Evolutionary conservation across 2,888 invertebrate genomes (phyloP).

Genomic region (Diachrysia chrysitis): DNA sequence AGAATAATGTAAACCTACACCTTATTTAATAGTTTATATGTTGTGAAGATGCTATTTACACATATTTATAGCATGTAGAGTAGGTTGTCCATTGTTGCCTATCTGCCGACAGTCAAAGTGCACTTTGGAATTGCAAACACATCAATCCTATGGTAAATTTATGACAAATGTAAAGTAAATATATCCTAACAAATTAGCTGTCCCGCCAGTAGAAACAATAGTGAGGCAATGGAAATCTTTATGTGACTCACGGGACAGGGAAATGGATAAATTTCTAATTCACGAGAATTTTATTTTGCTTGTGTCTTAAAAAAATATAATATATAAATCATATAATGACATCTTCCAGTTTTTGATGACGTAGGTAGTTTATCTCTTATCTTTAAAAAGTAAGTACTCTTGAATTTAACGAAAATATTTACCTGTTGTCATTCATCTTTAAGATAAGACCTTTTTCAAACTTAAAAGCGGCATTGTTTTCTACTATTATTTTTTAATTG

Average conservation of each 20-base stretch:
- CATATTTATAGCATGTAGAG: slow-evolving; percentile 5
- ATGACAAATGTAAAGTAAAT: background rate
- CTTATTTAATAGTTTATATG: slow-evolving; percentile 15
- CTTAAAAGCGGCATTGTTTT: background rate
- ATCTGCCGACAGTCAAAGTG: background rate
- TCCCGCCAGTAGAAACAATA: too few relatives aligned
- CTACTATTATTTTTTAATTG: background rate
- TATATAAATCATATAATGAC: too few relatives aligned
- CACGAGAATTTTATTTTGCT: too few relatives aligned
- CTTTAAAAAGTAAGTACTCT: background rate
- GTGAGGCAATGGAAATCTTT: too few relatives aligned
- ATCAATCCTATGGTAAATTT: background rate
- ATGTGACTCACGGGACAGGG: too few relatives aligned
- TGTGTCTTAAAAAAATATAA: too few relatives aligned
- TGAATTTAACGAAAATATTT: background rate
- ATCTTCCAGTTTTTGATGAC: too few relatives aligned
- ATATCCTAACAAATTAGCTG: too few relatives aligned
- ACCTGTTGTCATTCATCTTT: background rate
- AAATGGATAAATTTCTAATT: too few relatives aligned
- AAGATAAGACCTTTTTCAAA: background rate
- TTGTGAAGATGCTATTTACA: slow-evolving; percentile 34
- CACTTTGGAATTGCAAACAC: slow-evolving; percentile 1
- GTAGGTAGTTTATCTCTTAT: too few relatives aligned
- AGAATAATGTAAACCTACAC: slow-evolving; percentile 5
- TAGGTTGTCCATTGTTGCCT: slow-evolving; percentile 1